A percentile compares a stretch with the other conserved stretches of the same genome.
These are phyloP conservation scores for Psilopsiagon aymara DNA, from an alignment of 2,113 vertebrate species.

Conservation along the genomic window DNA sequence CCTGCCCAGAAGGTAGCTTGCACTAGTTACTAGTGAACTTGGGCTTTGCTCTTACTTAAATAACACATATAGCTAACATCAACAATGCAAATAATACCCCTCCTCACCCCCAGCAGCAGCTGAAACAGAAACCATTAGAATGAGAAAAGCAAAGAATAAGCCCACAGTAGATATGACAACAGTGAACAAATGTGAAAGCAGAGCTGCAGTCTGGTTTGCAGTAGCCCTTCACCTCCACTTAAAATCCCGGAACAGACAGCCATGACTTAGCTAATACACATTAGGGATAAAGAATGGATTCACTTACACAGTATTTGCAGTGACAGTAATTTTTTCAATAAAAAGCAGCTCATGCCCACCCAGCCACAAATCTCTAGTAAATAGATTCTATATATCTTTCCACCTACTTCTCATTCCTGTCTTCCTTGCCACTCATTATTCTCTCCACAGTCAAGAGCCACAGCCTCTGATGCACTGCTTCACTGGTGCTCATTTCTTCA, in stretches of 20 bases:
- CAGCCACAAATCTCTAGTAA: background rate
- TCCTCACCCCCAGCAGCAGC: background rate
- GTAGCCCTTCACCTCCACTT: background rate
- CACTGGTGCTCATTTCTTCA: background rate
- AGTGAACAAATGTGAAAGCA: background rate
- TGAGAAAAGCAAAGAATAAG: background rate
- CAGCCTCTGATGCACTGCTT: background rate
- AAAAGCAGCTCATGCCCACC: background rate
- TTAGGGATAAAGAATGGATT: background rate
- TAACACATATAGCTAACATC: background rate
- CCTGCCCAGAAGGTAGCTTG: background rate
- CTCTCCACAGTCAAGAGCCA: background rate
- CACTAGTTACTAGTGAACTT: background rate
- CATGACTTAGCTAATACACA: background rate
- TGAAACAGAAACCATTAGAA: background rate
- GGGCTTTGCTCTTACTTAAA: background rate
- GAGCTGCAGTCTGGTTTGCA: background rate
- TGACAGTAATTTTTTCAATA: conserved; percentile 12
- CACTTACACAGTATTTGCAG: background rate
- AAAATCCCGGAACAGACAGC: background rate
- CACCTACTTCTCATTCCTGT: background rate
- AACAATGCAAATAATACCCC: background rate
- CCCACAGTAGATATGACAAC: fast-evolving
- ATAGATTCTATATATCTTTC: conserved; percentile 2
- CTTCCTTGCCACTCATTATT: background rate